phyloP scores from a whole-genome alignment of 1,140 invertebrate genomes.

The Drosophila pachea region DNA sequence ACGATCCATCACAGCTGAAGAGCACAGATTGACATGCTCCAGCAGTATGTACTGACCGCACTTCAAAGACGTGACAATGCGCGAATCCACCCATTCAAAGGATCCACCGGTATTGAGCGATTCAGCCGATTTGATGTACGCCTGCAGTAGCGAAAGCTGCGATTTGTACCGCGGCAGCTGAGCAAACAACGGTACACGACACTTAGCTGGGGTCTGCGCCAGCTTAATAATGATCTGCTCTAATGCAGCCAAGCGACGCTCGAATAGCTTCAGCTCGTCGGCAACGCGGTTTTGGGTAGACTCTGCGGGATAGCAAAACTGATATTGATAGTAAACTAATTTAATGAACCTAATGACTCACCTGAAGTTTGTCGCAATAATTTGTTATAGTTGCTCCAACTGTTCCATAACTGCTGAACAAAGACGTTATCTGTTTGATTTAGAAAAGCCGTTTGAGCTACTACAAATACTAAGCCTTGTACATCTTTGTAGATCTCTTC shows the following conservation, averaged over 20 bases:
- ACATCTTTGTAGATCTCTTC: slow-evolving; percentile 81
- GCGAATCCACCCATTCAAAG: slow-evolving; percentile 99
- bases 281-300: slow-evolving; percentile 47
- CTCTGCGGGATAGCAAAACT: slow-evolving; percentile 11
- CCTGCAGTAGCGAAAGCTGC: slow-evolving; percentile 40
- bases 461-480: slow-evolving; percentile 75
- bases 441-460: slow-evolving; percentile 71
- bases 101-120: slow-evolving; percentile 88
- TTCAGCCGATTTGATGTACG: slow-evolving; percentile 78
- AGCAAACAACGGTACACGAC: slow-evolving; percentile 26
- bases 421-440: slow-evolving; percentile 36
- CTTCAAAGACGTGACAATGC: slow-evolving; percentile 86
- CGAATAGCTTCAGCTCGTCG: slow-evolving; percentile 60
- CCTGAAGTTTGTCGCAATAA: slow-evolving; percentile 49
- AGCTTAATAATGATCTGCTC: slow-evolving; percentile 45
- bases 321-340: not conserved
- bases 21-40: slow-evolving; percentile 98
- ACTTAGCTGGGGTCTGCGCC: slow-evolving; percentile 37
- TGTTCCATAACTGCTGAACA: slow-evolving; percentile 44
- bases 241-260: slow-evolving; percentile 47
- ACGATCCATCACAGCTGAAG: slow-evolving; percentile 96
- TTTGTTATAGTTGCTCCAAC: slow-evolving; percentile 69
- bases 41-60: slow-evolving; percentile 80
- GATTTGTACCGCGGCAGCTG: slow-evolving; percentile 37
- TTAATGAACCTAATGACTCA: slow-evolving; percentile 16